Evolutionary conservation across 2,797 vertebrate genomes (phyloP).

Genomic region (Bradypodion pumilum): DNA sequence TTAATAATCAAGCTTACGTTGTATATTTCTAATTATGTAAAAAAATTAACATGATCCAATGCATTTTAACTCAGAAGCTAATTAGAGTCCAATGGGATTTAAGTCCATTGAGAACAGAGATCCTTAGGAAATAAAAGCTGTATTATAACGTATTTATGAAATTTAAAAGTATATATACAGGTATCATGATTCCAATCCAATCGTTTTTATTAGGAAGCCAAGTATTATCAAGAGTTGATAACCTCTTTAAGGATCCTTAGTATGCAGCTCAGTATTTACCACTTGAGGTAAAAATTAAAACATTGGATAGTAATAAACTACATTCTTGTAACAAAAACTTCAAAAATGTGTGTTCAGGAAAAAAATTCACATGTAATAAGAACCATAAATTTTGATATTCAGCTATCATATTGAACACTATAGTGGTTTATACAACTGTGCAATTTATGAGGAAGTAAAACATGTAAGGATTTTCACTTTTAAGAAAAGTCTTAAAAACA

Average conservation of each 20-base stretch:
- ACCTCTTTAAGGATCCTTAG: not conserved
- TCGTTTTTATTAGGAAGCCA: not conserved
- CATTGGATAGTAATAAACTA: not conserved
- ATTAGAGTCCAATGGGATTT: too few species aligned
- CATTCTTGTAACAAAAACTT: not conserved
- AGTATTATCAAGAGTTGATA: too few species aligned
- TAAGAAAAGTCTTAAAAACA: not conserved
- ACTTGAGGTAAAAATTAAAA: not conserved
- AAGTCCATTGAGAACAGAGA: too few species aligned
- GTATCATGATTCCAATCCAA: not conserved
- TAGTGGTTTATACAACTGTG: not conserved
- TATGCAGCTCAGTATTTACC: not conserved
- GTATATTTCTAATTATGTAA: too few species aligned
- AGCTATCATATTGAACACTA: not conserved
- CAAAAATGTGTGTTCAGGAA: not conserved
- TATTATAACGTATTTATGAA: not conserved
- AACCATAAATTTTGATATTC: not conserved
- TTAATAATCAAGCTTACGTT: too few species aligned
- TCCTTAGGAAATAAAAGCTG: not conserved
- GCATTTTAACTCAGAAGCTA: too few species aligned
- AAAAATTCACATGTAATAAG: not conserved
- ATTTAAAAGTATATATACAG: not conserved
- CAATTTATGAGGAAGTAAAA: too few species aligned
- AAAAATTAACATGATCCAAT: too few species aligned
- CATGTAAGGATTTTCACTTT: too few species aligned